Conservation (phyloP, 2,113 vertebrate genomes). For the Eira barbara region DNA sequence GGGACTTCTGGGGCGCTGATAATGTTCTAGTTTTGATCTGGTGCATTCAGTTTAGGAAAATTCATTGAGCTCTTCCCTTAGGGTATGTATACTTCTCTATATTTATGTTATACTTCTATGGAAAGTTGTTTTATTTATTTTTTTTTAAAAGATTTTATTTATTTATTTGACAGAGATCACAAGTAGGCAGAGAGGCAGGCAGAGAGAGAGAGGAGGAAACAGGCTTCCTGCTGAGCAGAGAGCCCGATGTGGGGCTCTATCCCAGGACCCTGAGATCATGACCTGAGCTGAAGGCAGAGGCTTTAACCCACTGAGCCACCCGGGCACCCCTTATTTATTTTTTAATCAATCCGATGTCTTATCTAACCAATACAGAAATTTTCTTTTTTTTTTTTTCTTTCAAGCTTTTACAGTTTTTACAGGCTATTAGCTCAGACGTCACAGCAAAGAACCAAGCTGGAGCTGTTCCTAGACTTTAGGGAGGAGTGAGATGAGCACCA, state of each 20-base stretch:
- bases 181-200: too few relatives aligned
- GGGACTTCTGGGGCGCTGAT: background rate
- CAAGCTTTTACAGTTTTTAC: background rate
- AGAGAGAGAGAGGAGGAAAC: too few relatives aligned
- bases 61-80: background rate
- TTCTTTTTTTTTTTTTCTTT: background rate
- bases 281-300: too few relatives aligned
- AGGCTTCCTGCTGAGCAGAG: too few relatives aligned
- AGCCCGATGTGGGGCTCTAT: too few relatives aligned
- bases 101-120: background rate
- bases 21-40: background rate
- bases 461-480: background rate
- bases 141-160: too few relatives aligned
- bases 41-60: background rate
- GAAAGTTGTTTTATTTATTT: background rate
- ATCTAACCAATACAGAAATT: background rate
- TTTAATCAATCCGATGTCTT: background rate
- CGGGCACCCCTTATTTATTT: too few relatives aligned
- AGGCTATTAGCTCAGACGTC: background rate
- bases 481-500: background rate
- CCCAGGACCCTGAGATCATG: too few relatives aligned
- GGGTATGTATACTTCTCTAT: background rate
- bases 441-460: background rate
- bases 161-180: too few relatives aligned
- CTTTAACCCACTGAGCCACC: too few relatives aligned